Base-by-base conservation (phyloP, 2,888 invertebrate species). In the Morpho helenor region DNA sequence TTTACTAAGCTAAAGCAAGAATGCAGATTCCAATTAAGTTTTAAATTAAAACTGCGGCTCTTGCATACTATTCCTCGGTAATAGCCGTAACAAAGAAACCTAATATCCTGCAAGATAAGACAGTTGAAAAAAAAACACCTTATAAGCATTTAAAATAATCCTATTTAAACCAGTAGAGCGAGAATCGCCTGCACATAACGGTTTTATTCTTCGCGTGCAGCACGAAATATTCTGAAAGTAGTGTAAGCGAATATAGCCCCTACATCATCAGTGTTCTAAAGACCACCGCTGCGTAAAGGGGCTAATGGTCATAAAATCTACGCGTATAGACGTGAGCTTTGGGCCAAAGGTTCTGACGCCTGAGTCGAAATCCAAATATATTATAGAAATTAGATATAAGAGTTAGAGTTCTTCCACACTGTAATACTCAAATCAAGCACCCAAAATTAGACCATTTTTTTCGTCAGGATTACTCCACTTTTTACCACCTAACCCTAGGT, bases 121-220 rank as follows among this genome's bases (percentile, higher is more conserved):
- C 58, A 64, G 63, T 50, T 66, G 31, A 31, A 56, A 63, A 65
- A 60, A 61, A 60, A 60, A 43, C 16, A 16, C 53, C 59, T 59
- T 60, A 62, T 61, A 63, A 60, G 51, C 56, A 62, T 61, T 65
- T 66, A 56, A 63, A 64, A 60, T 55, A 64, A 59, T 65, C 57
- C 57, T 53, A 59, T 63, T 63, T 50, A 50, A 31, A 45, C 52
- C 51, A 51, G 41, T 57, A 63, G 55, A 58, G 59, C 56, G 60
- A 61, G 56, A 59, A 67, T 64, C 52, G 61, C 51, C 57, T 62
- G 60, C 59, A 59, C 58, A 57, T 43, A 59, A 61, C 57, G 31
- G 16, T 44, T 49, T 54, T 59, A 60, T 22, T 23, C 42, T 48
- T 48, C 47, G 54, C 42, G 42, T 54, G 54, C 54, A 10, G 22